Evolutionary conservation across 1,140 invertebrate species (phyloP).

Genomic region (Anoplophora glabripennis): DNA sequence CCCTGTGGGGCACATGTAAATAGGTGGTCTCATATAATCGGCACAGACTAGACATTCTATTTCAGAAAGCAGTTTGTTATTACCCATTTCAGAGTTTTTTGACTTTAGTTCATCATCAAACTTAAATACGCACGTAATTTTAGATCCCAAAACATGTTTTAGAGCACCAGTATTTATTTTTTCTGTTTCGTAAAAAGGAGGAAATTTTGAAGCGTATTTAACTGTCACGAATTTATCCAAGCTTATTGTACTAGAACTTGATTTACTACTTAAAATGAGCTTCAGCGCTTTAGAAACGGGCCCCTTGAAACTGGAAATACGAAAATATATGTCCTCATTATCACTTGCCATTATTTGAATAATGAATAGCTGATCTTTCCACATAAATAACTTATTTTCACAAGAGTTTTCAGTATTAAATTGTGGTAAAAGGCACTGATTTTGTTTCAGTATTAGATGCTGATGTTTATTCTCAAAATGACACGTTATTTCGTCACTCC

Average conservation of each 20-base stretch:
- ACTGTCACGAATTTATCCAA: not conserved
- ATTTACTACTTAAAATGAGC: not conserved
- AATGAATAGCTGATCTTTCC: not conserved
- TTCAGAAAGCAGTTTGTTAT: conserved; percentile 47
- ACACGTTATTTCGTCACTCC: not conserved
- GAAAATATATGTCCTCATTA: no score
- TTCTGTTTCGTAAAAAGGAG: no score
- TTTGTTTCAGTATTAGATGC: not conserved
- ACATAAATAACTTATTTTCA: not conserved
- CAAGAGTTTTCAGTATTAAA: not conserved
- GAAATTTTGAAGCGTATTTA: not conserved
- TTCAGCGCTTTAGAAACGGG: not conserved
- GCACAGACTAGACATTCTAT: conserved; percentile 59
- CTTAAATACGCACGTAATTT: not conserved
- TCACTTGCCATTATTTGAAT: not conserved
- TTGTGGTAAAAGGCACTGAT: not conserved
- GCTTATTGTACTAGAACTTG: not conserved
- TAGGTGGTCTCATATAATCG: conserved; percentile 56
- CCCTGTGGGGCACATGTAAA: conserved; percentile 52
- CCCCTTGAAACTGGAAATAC: not conserved
- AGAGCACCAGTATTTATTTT: not conserved
- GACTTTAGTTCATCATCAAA: not conserved
- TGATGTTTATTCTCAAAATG: not conserved
- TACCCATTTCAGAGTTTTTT: not conserved
- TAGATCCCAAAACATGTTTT: not conserved